These are phyloP conservation scores for Amphipoea lucens DNA, from an alignment of 2,888 invertebrate species.

Conservation along the genomic window DNA sequence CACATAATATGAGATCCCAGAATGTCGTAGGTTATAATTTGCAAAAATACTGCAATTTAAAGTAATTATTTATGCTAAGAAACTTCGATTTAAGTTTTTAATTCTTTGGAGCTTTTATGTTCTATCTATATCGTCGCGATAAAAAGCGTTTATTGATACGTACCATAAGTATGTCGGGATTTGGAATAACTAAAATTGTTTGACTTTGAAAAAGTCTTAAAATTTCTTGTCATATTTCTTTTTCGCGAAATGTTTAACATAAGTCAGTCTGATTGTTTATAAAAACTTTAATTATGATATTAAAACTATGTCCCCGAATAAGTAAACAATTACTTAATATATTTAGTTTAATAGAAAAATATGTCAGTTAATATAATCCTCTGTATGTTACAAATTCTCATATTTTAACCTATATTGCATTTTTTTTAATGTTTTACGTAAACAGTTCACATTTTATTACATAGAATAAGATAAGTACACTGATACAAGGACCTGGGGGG, in stretches of 20 bases:
- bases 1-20: background rate
- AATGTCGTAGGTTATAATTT: background rate
- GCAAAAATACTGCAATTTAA: background rate
- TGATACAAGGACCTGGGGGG: no score
- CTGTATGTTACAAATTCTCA: background rate
- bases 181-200: background rate
- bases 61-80: background rate
- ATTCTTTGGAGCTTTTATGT: conserved; percentile 4
- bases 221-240: background rate
- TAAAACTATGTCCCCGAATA: background rate
- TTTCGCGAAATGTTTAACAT: background rate
- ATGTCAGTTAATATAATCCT: background rate
- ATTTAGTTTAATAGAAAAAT: background rate
- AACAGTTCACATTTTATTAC: background rate
- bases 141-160: background rate
- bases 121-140: background rate
- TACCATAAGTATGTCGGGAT: background rate
- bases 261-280: background rate
- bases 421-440: background rate
- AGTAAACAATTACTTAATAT: background rate
- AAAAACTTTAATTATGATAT: background rate
- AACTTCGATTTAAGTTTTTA: background rate
- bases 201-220: background rate
- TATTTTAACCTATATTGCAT: background rate
- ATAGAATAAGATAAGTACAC: conserved; percentile 1